Base-by-base conservation (phyloP, 2,888 invertebrate genomes). In the Trichopria drosophilae region DNA sequence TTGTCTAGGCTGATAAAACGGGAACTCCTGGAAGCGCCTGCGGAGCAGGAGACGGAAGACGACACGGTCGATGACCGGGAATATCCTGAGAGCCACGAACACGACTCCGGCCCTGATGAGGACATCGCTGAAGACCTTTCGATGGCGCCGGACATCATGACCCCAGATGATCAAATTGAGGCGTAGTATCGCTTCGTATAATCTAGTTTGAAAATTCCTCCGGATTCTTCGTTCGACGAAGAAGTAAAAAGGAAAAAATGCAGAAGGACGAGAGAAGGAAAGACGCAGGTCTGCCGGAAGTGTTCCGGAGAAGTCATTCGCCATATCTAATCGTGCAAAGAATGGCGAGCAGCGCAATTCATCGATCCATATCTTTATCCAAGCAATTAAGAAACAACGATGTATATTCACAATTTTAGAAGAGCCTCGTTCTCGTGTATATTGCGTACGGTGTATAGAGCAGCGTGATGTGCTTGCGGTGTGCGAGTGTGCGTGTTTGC, bases 1-100 rank as follows among this genome's bases (percentile, higher is more conserved):
- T 63, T 75, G 10, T 71, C 75, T 61, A 74, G 75, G 67, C 63
- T 75, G 63, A 75, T 75, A 72, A 75, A 75, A 56, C 74, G 73
- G 32, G 75, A 75, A 51, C 53, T 75, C 36, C 50, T 68, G 53
- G 76, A 72, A 53, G 71, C 66, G 32, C 69, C 66, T 22, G 64
- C 54, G 62, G 72, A 69, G 47, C 71, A 62, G 29, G 45, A 67
- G 35, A 58, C 57, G 37, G 73, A 68, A 41, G 70, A 66, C 39
- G 75, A 67, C 56, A 62, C 58, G 32, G 68, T 63, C 55, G 72
- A 69, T 62, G 74, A 69, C 39, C 62, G 70, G 53, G 71, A 72
- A 46, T 72, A 71, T 60, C 65, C 71, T 22, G 73, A 73, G 47
- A 71, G 69, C 47, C 72, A 70, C 50, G 7, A 20, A 42, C 71